Base-by-base conservation (phyloP, 2,888 invertebrate genomes). In the Drosophila ustulata region DNA sequence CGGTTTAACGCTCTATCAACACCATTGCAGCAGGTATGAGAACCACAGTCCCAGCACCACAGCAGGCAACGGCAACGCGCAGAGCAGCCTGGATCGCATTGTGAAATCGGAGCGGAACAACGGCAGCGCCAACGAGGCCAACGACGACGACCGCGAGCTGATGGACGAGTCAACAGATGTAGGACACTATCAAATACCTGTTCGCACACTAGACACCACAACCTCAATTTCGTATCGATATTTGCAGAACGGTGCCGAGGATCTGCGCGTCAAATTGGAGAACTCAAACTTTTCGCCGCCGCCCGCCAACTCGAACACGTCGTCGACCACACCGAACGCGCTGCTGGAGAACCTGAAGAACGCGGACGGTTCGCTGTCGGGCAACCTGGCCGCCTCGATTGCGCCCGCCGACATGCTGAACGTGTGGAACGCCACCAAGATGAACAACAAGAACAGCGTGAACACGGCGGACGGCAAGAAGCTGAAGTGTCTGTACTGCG, bases 401-500 rank as follows among this genome's bases (percentile, higher is more conserved):
- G 92, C 93, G 49, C 94, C 94, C 39, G 94, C 94, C 89, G 94
- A 94, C 64, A 94, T 92, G 92, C 80, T 93, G 74, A 92, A 94
- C 79, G 93, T 94, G 71, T 95, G 94, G 94, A 94, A 94, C 64
- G 93, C 94, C 70, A 94, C 94, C 91, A 93, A 94, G 82, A 93
- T 94, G 86, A 94, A 94, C 62, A 94, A 94, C 93, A 96, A 97
- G 93, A 92, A 92, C 71, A 96, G 96, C 88, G 96, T 97, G 80
- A 95, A 96, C 89, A 97, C 97, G 90, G 95, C 97, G 89, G 97
- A 97, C 92, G 97, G 97, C 90, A 97, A 97, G 93, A 97, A 97
- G 93, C 94, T 97, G 91, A 97, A 97, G 94, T 97, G 97, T 93
- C 96, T 97, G 90, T 97, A 96, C 93, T 97, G 97, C 94, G 97